A percentile compares a stretch with the other conserved stretches of the same genome.
Conservation (phyloP, 2,888 invertebrate species). For the Patella caerulea region DNA sequence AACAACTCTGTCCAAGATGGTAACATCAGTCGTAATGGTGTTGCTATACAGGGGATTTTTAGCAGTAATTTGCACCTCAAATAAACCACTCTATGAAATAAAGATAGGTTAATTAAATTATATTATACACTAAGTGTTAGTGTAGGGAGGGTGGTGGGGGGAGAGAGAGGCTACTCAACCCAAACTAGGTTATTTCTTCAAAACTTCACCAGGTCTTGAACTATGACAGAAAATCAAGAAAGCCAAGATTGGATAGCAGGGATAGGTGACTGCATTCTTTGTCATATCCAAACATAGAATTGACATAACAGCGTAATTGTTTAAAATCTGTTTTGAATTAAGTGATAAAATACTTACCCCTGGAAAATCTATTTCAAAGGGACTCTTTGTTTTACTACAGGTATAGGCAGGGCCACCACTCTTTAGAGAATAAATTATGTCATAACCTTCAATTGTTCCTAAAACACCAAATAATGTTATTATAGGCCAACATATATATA, state of each 20-base stretch:
- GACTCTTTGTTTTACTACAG: not conserved
- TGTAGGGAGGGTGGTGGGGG: too few species aligned
- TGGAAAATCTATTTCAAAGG: not conserved
- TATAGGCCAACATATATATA: not conserved
- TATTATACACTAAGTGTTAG: too few species aligned
- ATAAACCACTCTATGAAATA: conserved; percentile 30
- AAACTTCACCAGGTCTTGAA: too few species aligned
- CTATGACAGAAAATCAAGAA: too few species aligned
- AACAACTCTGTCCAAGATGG: conserved; percentile 38
- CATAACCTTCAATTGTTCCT: not conserved
- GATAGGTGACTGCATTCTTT: too few species aligned
- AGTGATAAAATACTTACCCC: not conserved
- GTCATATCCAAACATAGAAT: too few species aligned
- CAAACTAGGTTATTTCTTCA: too few species aligned
- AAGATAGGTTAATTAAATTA: too few species aligned
- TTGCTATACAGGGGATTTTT: conserved; percentile 35
- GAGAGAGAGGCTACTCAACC: too few species aligned
- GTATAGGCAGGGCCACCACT: not conserved
- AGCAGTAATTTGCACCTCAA: conserved; percentile 30
- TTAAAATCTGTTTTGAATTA: too few species aligned
- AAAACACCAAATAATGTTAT: not conserved
- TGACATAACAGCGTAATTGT: too few species aligned
- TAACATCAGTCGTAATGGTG: conserved; percentile 17
- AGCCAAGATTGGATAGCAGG: too few species aligned
- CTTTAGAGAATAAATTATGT: not conserved